Base-by-base conservation (phyloP, 2,797 vertebrate genomes). In the Chromis chromis region DNA sequence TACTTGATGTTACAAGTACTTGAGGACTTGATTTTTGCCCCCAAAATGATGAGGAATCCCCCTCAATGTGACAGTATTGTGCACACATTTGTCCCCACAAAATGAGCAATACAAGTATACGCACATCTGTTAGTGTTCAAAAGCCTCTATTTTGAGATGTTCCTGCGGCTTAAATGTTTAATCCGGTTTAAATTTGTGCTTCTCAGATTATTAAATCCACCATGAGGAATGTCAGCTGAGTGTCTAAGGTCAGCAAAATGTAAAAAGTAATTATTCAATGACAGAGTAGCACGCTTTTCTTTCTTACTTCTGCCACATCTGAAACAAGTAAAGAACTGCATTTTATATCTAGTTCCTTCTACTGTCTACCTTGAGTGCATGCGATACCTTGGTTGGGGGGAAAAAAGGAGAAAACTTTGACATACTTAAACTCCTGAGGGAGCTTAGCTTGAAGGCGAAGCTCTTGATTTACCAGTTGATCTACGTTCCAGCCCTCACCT, bases 171-270 rank as follows among this genome's bases (percentile, higher is more conserved):
- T 83, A 82, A 77, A 74, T 8, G n/a, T 65, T 76, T 80, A 85
- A 83, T 85, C 71, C 76, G 73, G 65, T 89, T 25, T 82, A 83
- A 67, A 81, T 79, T 28, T 76, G 70, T 60, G 63, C 72, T 82
- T 73, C 56, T 80, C 53, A 67, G 65, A 76, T 74, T 63, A 82
- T 81, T 83, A 80, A 80, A 86, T 87, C 62, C 79, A 59, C 55
- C 1, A 1, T 53, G 65, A 84, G 64, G 56, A 81, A 70, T 75
- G 82, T 82, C 78, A 88, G 66, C 42, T 76, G 74, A 63, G 44
- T 60, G 28, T 62, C 31, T 63, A 66, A 72, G 70, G 71, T 88
- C 81, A 84, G 73, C 55, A 56, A 74, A 80, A 74, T 21, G 36
- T 81, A 70, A 75, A 65, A 80, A 54, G 52, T 75, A 33, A 83